phyloP scores from a whole-genome alignment of 2,888 invertebrate genomes.

The Arge pagana region DNA sequence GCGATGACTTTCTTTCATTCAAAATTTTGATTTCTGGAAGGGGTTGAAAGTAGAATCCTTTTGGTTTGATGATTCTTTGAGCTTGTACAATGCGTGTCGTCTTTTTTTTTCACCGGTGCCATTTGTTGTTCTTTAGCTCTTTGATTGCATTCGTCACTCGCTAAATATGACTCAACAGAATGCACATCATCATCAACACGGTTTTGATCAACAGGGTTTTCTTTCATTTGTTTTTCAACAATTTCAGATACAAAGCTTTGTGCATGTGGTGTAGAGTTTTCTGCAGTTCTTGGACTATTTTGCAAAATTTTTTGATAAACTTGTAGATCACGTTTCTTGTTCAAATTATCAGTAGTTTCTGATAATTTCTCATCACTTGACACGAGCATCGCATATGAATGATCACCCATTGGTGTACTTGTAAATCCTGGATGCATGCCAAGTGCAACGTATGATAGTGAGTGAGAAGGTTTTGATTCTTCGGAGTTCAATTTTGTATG shows the following conservation, averaged over 20 bases:
- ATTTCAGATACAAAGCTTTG: conserved; percentile 2
- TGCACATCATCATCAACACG: background rate
- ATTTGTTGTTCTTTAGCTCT: background rate
- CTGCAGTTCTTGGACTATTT: conserved; percentile 2
- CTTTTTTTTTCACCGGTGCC: conserved; percentile 9
- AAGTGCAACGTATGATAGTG: conserved; percentile 6
- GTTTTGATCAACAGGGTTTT: conserved; percentile 9
- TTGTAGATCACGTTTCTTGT: background rate
- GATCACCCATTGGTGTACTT: conserved; percentile 12
- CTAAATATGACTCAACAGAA: background rate
- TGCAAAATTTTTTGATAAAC: conserved; percentile 1
- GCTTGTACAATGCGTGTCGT: background rate
- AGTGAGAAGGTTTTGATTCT: background rate
- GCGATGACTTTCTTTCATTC: conserved; percentile 8
- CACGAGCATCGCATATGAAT: conserved; percentile 9
- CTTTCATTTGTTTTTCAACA: background rate
- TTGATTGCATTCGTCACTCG: conserved; percentile 1
- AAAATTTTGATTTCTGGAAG: conserved; percentile 9
- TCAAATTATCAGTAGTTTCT: background rate
- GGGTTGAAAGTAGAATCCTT: conserved; percentile 11
- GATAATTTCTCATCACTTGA: conserved; percentile 1
- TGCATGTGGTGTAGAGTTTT: background rate
- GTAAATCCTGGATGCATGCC: conserved; percentile 10
- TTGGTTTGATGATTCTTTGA: conserved; percentile 1
- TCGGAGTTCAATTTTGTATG: background rate